phyloP scores from a whole-genome alignment of 37 sponge, comb jelly and placozoan genomes.

The Dysidea cf. avara region DNA sequence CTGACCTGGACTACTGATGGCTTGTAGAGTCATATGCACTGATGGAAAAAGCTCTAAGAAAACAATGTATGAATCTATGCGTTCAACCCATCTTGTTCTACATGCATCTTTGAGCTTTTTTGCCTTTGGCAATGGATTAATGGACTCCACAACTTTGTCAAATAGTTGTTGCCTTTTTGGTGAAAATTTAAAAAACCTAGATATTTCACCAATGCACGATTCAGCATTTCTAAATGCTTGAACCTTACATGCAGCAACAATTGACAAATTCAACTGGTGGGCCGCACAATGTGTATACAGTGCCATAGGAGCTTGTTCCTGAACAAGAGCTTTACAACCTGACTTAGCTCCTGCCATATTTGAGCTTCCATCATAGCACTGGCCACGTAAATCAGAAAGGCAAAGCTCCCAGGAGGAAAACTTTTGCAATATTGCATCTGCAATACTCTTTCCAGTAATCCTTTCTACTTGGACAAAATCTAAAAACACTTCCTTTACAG shows the following conservation, averaged over 20 bases:
- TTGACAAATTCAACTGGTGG: slow-evolving; percentile 6
- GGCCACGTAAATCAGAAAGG: not conserved
- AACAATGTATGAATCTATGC: slow-evolving; percentile 40
- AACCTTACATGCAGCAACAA: slow-evolving; percentile 14
- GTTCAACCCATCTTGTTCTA: slow-evolving; percentile 56
- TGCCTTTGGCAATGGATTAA: not conserved
- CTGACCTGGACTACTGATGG: slow-evolving; percentile 47
- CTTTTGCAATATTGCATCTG: not conserved
- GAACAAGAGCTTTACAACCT: slow-evolving; percentile 9
- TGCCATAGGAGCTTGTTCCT: slow-evolving; percentile 7
- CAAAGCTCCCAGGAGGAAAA: not conserved
- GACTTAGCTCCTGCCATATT: slow-evolving; percentile 22
- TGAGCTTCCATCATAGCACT: slow-evolving; percentile 24
- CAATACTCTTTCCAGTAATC: slow-evolving; percentile 10
- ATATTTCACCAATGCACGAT: slow-evolving; percentile 38
- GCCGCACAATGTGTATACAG: slow-evolving; percentile 2
- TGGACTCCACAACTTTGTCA: slow-evolving; percentile 26
- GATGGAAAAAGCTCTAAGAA: slow-evolving; percentile 61
- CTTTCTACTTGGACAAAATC: slow-evolving; percentile 11
- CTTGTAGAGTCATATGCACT: slow-evolving; percentile 27
- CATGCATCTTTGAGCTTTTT: slow-evolving; percentile 62
- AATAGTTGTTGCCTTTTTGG: slow-evolving; percentile 51
- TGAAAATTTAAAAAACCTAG: slow-evolving; percentile 49
- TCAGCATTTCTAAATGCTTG: slow-evolving; percentile 47
- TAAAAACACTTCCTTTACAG: slow-evolving; percentile 33